Base-by-base conservation (phyloP, 2,888 invertebrate species). In the Arctia plantaginis region DNA sequence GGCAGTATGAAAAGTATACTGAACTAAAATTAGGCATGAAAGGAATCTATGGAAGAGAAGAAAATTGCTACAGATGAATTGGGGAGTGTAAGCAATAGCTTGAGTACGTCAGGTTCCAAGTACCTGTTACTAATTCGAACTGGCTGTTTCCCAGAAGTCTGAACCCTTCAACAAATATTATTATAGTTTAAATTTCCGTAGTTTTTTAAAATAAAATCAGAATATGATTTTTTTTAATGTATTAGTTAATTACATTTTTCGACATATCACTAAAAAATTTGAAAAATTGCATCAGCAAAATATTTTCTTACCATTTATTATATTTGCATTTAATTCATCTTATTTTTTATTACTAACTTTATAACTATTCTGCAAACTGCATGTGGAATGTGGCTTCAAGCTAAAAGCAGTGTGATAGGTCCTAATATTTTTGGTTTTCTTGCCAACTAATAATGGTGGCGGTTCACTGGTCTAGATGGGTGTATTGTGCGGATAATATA, bases 321-420 rank as follows among this genome's bases (percentile, higher is more conserved):
- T 67, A 23, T 68, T 66, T 8, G 35, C 66, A 41, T 30, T 69
- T 72, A 65, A 23, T 41, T 69, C 35, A 44, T 55, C 71, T 68
- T 64, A 65, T 74, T 75, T 71, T 75, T 51, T 55, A n/a, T 70
- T 66, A 79, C 65, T 70, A 73, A 77, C 75, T 75, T 83, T 44
- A 30, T 68, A 71, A 71, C 76, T 65, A 75, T 80, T 76, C 66
- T 77, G 77, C 66, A 85, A 87, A 88, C 82, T 83, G 91, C 91
- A 90, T 90, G 90, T 77, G 77, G 67, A 71, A 78, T 82, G 65
- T 81, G 70, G 79, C 86, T 87, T 85, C 78, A 69, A 79, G 77
- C 77, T 75, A 82, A 82, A 82, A 82, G 69, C 81, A 84, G 85
- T 87, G 85, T 86, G 82, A 88, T 83, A 70, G 70, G 51, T 82